Evolutionary conservation across 2,797 vertebrate genomes (phyloP).

Genomic region (Sebastes minor): DNA sequence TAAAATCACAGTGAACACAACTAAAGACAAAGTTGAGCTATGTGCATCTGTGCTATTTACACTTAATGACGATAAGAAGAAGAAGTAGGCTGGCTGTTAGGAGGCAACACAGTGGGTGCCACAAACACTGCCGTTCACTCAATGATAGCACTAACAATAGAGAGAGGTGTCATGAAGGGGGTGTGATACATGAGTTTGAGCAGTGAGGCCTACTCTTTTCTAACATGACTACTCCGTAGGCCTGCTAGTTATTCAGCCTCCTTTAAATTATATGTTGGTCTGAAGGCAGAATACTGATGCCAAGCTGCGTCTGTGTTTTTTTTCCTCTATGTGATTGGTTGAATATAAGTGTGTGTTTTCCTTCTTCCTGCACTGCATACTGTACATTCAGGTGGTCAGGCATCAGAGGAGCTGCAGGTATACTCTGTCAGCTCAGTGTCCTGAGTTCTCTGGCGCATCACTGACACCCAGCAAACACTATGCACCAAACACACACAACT

Average conservation of each 20-base stretch:
- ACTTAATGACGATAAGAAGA: constrained; percentile 53
- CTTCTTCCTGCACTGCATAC: neutral
- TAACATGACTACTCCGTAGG: neutral
- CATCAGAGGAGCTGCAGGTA: constrained; percentile 46
- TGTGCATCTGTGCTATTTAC: constrained; percentile 70
- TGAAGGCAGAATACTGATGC: neutral
- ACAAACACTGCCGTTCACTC: neutral
- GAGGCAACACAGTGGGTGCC: constrained; percentile 80
- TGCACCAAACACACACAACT: neutral
- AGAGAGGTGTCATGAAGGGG: neutral
- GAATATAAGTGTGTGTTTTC: constrained; percentile 30
- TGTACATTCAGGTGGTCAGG: constrained; percentile 35
- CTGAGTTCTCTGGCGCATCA: constrained; percentile 48
- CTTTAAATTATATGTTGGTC: neutral
- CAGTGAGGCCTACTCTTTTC: neutral
- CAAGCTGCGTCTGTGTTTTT: neutral
- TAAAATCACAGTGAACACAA: neutral
- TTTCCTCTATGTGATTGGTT: neutral
- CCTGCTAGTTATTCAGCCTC: neutral
- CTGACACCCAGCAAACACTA: constrained; percentile 27
- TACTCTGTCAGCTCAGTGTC: constrained; percentile 53
- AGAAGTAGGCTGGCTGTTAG: constrained; percentile 74
- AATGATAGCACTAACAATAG: neutral
- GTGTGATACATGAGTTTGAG: neutral
- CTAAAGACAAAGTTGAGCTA: neutral